Evolutionary conservation across 2,797 vertebrate species (phyloP).

Genomic region (Cyclura pinguis): DNA sequence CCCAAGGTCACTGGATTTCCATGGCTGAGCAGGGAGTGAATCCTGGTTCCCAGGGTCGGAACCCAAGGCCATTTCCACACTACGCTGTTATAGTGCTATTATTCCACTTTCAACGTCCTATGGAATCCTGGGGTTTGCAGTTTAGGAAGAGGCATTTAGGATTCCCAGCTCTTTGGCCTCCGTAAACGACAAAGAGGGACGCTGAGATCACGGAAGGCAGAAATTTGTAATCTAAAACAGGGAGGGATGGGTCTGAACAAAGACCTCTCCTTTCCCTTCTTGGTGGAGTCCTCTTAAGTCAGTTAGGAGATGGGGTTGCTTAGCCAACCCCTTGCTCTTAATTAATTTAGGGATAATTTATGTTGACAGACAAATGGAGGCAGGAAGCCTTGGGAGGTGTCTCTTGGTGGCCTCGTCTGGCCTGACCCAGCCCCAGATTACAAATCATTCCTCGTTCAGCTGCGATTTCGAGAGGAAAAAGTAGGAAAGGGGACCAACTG

Average conservation of each 20-base stretch:
- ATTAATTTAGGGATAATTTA: constrained; percentile 36
- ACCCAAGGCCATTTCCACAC: too few species aligned
- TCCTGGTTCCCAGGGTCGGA: background rate
- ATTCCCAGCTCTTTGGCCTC: too few species aligned
- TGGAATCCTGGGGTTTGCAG: too few species aligned
- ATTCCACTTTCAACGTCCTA: too few species aligned
- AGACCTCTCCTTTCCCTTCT: background rate
- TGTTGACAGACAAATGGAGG: constrained; percentile 9
- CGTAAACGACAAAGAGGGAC: too few species aligned
- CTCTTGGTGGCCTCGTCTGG: background rate
- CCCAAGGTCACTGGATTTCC: too few species aligned
- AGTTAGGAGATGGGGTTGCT: constrained; percentile 9
- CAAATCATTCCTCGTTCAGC: background rate
- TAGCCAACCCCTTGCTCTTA: constrained; percentile 5
- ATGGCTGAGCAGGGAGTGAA: too few species aligned
- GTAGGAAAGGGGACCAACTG: background rate
- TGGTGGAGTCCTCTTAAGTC: background rate
- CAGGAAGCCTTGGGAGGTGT: background rate
- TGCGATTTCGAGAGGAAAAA: background rate
- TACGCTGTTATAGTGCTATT: too few species aligned
- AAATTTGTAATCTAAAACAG: background rate
- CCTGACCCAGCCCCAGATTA: background rate
- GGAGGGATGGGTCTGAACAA: background rate
- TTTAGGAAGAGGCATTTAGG: too few species aligned
- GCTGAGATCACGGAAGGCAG: background rate